A percentile compares a stretch with the other conserved stretches of the same genome.
These are phyloP conservation scores for Semaprochilodus insignis DNA, from an alignment of 2,797 vertebrate species.

Conservation along the genomic window DNA sequence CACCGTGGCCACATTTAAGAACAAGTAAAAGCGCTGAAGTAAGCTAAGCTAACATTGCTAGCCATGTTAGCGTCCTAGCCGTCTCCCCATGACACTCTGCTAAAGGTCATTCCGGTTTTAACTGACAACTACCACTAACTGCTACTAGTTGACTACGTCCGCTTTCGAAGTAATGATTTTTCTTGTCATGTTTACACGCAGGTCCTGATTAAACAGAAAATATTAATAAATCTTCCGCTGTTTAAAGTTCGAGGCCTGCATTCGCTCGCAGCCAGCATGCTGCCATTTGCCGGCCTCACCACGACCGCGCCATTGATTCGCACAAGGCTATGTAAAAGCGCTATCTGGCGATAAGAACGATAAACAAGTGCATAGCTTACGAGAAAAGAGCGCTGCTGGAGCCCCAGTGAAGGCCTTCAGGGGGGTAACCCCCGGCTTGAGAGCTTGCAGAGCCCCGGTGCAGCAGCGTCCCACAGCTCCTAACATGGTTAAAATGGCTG, in stretches of 20 bases:
- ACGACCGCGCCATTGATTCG: constrained; percentile 25
- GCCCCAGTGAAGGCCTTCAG: constrained; percentile 78
- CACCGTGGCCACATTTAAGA: background rate
- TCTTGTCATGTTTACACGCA: background rate
- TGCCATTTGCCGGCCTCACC: constrained; percentile 31
- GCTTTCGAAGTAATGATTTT: background rate
- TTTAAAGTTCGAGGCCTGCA: constrained; percentile 66
- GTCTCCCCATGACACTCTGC: constrained; percentile 63
- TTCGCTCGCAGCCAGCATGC: constrained; percentile 35
- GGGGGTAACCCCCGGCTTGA: constrained; percentile 77
- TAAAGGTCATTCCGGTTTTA: constrained; percentile 79
- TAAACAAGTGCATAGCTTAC: constrained; percentile 64
- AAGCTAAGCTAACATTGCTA: background rate
- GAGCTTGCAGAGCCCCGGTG: constrained; percentile 78
- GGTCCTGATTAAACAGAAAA: rapidly evolving
- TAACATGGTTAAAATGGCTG: constrained; percentile 85
- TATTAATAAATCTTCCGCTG: background rate
- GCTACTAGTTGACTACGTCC: background rate
- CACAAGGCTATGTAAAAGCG: background rate
- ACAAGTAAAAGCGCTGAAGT: background rate
- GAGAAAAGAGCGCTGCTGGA: constrained; percentile 77
- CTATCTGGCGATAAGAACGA: background rate
- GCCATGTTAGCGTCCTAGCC: constrained; percentile 9
- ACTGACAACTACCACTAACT: background rate
- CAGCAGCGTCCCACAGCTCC: constrained; percentile 82